Evolutionary conservation across 2,797 vertebrate species (phyloP).

Genomic region (Cirrhinus mrigala): DNA sequence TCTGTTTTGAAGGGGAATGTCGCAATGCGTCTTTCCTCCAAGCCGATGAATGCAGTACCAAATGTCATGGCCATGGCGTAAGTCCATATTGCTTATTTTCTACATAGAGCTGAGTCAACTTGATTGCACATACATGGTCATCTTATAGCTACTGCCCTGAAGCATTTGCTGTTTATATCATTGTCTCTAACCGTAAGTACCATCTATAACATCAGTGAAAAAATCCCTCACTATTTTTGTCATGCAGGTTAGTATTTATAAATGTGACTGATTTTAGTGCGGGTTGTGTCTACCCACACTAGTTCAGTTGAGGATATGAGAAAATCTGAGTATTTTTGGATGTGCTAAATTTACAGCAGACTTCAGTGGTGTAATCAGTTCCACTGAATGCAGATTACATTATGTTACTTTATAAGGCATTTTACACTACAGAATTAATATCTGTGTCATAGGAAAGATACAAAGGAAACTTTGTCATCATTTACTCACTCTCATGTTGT

Average conservation of each 20-base stretch:
- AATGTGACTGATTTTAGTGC: neutral
- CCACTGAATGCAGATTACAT: neutral
- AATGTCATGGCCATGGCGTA: conserved; percentile 91
- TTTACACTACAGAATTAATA: neutral
- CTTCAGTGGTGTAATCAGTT: neutral
- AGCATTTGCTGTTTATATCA: conserved; percentile 13
- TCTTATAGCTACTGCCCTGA: neutral
- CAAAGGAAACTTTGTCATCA: neutral
- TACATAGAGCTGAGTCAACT: conserved; percentile 10
- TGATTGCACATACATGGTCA: neutral
- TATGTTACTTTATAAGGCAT: neutral
- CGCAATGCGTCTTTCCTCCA: conserved; percentile 90
- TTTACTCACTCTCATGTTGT: neutral
- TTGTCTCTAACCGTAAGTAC: neutral
- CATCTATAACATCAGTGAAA: neutral
- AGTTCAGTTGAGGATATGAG: neutral
- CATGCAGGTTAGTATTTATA: neutral
- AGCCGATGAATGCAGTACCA: conserved; percentile 86
- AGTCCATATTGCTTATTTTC: conserved; percentile 54
- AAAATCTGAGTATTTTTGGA: neutral
- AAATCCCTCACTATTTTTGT: neutral
- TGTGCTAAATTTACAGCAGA: neutral
- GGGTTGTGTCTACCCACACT: neutral
- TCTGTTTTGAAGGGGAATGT: conserved; percentile 95
- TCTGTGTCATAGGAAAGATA: neutral